These are phyloP conservation scores for Caenorhabditis sp. DNA, from an alignment of 2,888 invertebrate species.

Conservation along the genomic window DNA sequence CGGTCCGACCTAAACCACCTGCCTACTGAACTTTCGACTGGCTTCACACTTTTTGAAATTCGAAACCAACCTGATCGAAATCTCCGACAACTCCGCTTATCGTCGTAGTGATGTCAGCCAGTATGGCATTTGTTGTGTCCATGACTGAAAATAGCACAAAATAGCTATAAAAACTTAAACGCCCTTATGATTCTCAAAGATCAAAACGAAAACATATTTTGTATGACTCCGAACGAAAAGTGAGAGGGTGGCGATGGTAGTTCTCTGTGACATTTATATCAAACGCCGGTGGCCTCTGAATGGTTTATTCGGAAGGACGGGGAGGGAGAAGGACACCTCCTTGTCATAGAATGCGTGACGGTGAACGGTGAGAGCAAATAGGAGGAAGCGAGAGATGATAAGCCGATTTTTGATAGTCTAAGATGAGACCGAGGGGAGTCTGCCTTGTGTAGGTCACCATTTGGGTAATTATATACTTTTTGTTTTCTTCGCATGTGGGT, in stretches of 20 bases:
- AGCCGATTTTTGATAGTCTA: conserved; percentile 56
- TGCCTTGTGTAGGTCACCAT: neutral
- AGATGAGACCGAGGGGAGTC: conserved; percentile 30
- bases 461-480: conserved; percentile 11
- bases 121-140: conserved; percentile 44
- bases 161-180: neutral
- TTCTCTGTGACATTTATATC: conserved; percentile 53
- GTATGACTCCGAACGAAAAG: conserved; percentile 7
- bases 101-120: conserved; percentile 41
- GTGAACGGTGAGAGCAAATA: conserved; percentile 32
- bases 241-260: conserved; percentile 29
- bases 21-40: too few relatives aligned
- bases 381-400: conserved; percentile 5
- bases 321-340: conserved; percentile 25
- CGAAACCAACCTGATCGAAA: conserved; percentile 46
- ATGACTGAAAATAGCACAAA: conserved; percentile 34
- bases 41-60: too few relatives aligned
- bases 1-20: too few relatives aligned
- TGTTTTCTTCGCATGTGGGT: conserved; percentile 2
- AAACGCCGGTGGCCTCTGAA: conserved; percentile 25
- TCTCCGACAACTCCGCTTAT: conserved; percentile 27
- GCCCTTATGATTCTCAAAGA: conserved; percentile 8
- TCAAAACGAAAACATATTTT: conserved; percentile 35
- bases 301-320: conserved; percentile 35
- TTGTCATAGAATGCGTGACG: conserved; percentile 47